phyloP scores from a whole-genome alignment of 2,113 vertebrate genomes.

The Triplophysa dalaica region DNA sequence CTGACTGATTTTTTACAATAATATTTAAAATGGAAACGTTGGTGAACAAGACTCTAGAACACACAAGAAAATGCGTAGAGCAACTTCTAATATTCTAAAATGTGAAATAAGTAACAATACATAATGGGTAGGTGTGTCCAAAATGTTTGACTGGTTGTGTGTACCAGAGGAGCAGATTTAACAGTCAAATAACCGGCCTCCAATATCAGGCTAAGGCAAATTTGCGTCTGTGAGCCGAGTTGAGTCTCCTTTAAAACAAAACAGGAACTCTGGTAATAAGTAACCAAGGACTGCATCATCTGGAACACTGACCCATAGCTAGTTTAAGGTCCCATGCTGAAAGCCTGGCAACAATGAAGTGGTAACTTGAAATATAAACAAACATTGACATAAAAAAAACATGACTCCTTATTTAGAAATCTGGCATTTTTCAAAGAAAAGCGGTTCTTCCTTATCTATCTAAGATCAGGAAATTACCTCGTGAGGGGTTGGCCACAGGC shows the following conservation, averaged over 20 bases:
- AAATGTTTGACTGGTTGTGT: neutral
- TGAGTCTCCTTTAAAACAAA: constrained; percentile 4
- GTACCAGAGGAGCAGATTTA: constrained; percentile 18
- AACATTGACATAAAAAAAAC: neutral
- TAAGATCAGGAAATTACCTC: constrained; percentile 32
- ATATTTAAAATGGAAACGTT: too few relatives aligned
- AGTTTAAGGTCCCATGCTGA: neutral
- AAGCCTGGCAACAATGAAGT: neutral
- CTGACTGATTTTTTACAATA: too few relatives aligned
- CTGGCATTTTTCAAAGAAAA: neutral
- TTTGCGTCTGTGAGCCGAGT: neutral
- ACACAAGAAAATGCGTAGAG: too few relatives aligned
- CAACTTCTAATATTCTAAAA: neutral
- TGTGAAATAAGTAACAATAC: neutral
- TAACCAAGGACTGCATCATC: neutral
- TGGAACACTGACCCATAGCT: neutral
- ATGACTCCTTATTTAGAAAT: neutral
- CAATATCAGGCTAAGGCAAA: constrained; percentile 18
- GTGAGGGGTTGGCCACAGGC: neutral
- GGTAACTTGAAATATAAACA: neutral
- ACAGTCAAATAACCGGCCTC: constrained; percentile 30
- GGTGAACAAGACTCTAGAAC: too few relatives aligned
- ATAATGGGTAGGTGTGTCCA: neutral
- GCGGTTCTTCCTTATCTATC: constrained; percentile 20
- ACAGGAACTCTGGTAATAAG: neutral